Evolutionary conservation across 2,888 invertebrate species (phyloP).

Genomic region (Carcina quercana): DNA sequence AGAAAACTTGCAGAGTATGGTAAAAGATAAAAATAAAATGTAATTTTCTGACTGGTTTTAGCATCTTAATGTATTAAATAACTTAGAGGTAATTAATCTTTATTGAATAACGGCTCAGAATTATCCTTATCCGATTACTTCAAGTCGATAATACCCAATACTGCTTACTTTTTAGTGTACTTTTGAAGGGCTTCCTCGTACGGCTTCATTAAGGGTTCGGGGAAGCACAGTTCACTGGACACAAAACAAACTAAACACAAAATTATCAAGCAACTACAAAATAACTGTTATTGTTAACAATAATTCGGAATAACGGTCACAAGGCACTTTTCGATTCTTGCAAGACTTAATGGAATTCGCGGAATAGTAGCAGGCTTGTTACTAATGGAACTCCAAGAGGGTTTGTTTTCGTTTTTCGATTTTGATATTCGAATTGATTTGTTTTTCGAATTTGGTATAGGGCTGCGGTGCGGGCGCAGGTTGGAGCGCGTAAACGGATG

Average conservation of each 20-base stretch:
- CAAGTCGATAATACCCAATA: constrained; percentile 20
- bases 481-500: constrained; percentile 67
- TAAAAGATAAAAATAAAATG: too few relatives aligned
- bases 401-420: background rate
- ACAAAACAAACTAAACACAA: constrained; percentile 10
- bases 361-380: too few relatives aligned
- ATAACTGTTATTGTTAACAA: constrained; percentile 18
- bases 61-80: too few relatives aligned
- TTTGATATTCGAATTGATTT: background rate
- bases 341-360: too few relatives aligned
- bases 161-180: constrained; percentile 34
- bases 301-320: constrained; percentile 18
- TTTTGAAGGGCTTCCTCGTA: constrained; percentile 36
- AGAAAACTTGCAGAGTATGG: too few relatives aligned
- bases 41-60: too few relatives aligned
- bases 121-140: constrained; percentile 39
- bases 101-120: too few relatives aligned
- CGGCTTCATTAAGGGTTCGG: constrained; percentile 35
- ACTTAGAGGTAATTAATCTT: too few relatives aligned
- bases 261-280: constrained; percentile 12
- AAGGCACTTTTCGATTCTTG: constrained; percentile 9
- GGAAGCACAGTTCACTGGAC: constrained; percentile 18
- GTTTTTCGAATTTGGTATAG: constrained; percentile 1
- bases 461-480: constrained; percentile 41
- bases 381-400: background rate